Conservation (phyloP, 2,797 vertebrate genomes). For the Dryobates pubescens region DNA sequence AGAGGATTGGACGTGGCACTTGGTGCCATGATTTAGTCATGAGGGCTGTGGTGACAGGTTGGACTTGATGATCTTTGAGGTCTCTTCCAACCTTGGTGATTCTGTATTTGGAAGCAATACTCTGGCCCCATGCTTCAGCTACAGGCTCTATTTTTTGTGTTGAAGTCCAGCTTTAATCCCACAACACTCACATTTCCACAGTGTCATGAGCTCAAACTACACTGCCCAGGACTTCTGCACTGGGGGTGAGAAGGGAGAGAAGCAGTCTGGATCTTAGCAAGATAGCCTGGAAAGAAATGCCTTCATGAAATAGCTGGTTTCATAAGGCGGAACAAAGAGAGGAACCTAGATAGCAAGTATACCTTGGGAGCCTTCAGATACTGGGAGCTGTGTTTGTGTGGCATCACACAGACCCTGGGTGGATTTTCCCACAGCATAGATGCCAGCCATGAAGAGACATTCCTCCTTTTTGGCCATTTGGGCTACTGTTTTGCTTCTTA, state of each 20-base stretch:
- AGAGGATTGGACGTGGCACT: no score
- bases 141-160: background rate
- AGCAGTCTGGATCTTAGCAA: background rate
- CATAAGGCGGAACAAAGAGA: background rate
- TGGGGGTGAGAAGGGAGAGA: background rate
- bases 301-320: background rate
- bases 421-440: background rate
- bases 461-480: background rate
- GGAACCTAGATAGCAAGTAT: background rate
- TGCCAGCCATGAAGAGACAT: rapidly evolving
- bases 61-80: no score
- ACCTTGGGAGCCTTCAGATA: background rate
- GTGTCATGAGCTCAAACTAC: background rate
- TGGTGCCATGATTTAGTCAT: no score
- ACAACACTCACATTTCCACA: background rate
- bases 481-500: background rate
- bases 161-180: background rate
- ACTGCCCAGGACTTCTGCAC: background rate
- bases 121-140: background rate
- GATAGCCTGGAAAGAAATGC: background rate
- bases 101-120: background rate
- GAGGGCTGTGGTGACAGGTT: no score
- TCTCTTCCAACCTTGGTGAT: no score
- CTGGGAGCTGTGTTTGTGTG: rapidly evolving
- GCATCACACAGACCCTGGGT: background rate